phyloP scores from a whole-genome alignment of 2,888 invertebrate genomes.

The Cataglyphis cursor region DNA sequence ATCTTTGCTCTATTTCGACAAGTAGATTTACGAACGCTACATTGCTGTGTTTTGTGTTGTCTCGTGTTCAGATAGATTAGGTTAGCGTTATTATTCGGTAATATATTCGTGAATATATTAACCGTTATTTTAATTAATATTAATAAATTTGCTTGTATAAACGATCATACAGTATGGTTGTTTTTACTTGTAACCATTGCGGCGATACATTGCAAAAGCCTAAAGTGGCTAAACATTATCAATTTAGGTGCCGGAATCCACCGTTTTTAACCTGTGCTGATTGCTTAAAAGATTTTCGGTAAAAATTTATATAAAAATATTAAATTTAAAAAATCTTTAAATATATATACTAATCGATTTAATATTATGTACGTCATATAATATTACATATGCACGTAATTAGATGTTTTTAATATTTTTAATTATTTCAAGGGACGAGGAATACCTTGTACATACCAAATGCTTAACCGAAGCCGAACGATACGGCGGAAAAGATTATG shows the following conservation, averaged over 20 bases:
- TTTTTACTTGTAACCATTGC: constrained; percentile 97
- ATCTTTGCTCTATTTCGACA: background rate
- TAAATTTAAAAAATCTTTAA: background rate
- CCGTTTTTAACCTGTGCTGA: constrained; percentile 96
- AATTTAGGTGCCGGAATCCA: constrained; percentile 90
- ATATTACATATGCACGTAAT: background rate
- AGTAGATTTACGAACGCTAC: too few species aligned
- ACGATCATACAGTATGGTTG: constrained; percentile 91
- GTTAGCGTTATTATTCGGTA: background rate
- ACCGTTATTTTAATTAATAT: background rate
- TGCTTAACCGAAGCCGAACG: constrained; percentile 93
- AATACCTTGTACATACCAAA: constrained; percentile 88
- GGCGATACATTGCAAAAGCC: constrained; percentile 97
- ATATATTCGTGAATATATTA: background rate
- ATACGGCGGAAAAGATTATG: constrained; percentile 94
- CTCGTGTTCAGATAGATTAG: background rate
- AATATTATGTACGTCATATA: background rate
- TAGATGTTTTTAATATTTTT: constrained; percentile 25
- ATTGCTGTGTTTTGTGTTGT: background rate
- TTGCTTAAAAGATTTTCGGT: constrained; percentile 96
- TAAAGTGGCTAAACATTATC: constrained; percentile 95
- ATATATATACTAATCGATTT: background rate
- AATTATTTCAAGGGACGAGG: constrained; percentile 89
- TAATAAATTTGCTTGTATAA: background rate
- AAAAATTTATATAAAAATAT: constrained; percentile 81